These are phyloP conservation scores for Ceratina japonica DNA, from an alignment of 1,140 invertebrate species.

Conservation along the genomic window DNA sequence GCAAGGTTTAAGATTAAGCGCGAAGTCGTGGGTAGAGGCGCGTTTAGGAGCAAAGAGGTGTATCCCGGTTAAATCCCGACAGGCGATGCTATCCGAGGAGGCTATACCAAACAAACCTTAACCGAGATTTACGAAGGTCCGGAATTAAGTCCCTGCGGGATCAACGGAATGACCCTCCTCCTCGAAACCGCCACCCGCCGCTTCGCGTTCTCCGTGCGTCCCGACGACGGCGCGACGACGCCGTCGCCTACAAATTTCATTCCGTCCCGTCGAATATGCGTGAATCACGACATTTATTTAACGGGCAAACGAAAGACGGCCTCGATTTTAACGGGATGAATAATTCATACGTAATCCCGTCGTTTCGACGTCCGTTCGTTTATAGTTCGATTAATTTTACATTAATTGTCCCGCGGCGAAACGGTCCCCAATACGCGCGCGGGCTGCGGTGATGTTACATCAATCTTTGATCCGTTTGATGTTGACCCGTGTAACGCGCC, in stretches of 20 bases:
- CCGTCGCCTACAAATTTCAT: not conserved
- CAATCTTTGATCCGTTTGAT: not conserved
- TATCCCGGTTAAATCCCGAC: conserved; percentile 54
- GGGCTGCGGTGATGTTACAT: not conserved
- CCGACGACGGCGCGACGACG: no score
- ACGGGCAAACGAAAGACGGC: not conserved
- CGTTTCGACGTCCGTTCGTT: not conserved
- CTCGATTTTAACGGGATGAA: not conserved
- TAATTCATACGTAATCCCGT: not conserved
- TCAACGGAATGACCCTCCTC: conserved; percentile 57
- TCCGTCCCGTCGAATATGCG: not conserved
- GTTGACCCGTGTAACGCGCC: not conserved
- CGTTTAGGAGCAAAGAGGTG: conserved; percentile 32
- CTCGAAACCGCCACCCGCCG: conserved; percentile 10
- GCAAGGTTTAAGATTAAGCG: not conserved
- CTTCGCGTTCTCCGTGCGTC: no score
- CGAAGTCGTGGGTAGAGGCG: conserved; percentile 28
- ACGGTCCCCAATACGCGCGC: not conserved
- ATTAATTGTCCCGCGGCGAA: not conserved
- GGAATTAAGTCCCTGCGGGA: conserved; percentile 67
- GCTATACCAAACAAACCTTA: conserved; percentile 70
- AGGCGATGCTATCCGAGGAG: conserved; percentile 49
- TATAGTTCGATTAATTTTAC: conserved; percentile 1
- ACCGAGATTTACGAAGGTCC: conserved; percentile 69
- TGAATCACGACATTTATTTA: conserved; percentile 49